These are phyloP conservation scores for Dorcus parallelipipedus DNA, from an alignment of 2,888 invertebrate species.

Conservation along the genomic window DNA sequence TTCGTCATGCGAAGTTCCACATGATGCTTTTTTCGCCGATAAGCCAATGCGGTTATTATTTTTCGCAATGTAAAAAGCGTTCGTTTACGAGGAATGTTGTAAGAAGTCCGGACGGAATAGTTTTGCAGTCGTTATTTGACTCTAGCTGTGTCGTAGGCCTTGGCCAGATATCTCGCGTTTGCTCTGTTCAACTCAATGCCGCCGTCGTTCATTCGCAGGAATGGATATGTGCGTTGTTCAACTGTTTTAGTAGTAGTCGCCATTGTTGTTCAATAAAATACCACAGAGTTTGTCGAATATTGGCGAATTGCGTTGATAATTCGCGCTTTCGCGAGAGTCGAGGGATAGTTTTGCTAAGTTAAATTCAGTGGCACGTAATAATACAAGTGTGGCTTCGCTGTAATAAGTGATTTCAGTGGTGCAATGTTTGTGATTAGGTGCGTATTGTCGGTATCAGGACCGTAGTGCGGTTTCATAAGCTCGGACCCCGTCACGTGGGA, in stretches of 20 bases:
- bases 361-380: constrained; percentile 22
- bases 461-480: constrained; percentile 42
- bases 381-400: constrained; percentile 29
- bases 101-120: too few species aligned
- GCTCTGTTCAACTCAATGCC: constrained; percentile 38
- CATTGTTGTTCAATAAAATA: constrained; percentile 48
- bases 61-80: too few species aligned
- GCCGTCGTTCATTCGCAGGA: constrained; percentile 37
- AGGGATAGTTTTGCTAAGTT: constrained; percentile 1
- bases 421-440: constrained; percentile 47
- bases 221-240: constrained; percentile 45
- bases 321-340: not conserved
- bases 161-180: constrained; percentile 40
- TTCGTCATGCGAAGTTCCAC: too few species aligned
- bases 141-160: constrained; percentile 24
- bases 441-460: constrained; percentile 36
- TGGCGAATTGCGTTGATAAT: constrained; percentile 5
- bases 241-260: constrained; percentile 46
- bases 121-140: constrained; percentile 7
- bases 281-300: constrained; percentile 27
- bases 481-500: constrained; percentile 32
- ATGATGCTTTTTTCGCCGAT: too few species aligned
- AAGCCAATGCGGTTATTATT: too few species aligned
- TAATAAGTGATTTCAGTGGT: constrained; percentile 43
- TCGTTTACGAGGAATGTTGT: too few species aligned